phyloP scores from a whole-genome alignment of 1,140 invertebrate species.

The Goniozus legneri region DNA sequence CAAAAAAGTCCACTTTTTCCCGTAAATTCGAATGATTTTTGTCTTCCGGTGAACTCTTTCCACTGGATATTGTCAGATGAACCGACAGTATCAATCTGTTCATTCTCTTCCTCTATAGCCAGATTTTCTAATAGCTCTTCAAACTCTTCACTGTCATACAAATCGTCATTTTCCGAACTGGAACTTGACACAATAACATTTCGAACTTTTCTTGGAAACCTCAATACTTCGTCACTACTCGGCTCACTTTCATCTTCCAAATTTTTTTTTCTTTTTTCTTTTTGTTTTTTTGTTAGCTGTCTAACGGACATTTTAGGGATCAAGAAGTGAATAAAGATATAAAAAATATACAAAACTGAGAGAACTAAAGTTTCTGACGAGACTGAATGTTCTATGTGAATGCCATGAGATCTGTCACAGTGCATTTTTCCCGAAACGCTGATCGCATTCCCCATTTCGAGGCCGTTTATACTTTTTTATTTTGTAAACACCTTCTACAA shows the following conservation, averaged over 20 bases:
- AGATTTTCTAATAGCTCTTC: conserved; percentile 7
- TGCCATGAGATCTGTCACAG: not conserved
- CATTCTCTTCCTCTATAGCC: conserved; percentile 9
- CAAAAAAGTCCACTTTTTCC: conserved; percentile 13
- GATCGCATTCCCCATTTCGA: not conserved
- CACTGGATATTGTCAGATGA: conserved; percentile 12
- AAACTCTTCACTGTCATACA: conserved; percentile 9
- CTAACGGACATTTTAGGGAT: conserved; percentile 2
- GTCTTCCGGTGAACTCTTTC: conserved; percentile 4
- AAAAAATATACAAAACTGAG: not conserved
- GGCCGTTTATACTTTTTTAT: too few species aligned
- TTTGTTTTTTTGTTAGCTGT: not conserved
- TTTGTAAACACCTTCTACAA: too few species aligned
- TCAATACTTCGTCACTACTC: conserved; percentile 7
- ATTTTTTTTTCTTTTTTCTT: too few species aligned
- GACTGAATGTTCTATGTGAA: not conserved
- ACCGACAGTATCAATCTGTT: not conserved
- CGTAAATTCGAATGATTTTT: conserved; percentile 12
- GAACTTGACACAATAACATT: conserved; percentile 12
- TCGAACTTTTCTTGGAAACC: conserved; percentile 2
- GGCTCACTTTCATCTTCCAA: conserved; percentile 4
- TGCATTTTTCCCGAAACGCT: not conserved
- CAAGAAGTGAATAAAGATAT: not conserved
- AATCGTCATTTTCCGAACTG: conserved; percentile 3
- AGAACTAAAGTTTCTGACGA: not conserved